Evolutionary conservation across 64 coral and sea anemone genomes (phyloP).

Genomic region (Montipora efflorescens): DNA sequence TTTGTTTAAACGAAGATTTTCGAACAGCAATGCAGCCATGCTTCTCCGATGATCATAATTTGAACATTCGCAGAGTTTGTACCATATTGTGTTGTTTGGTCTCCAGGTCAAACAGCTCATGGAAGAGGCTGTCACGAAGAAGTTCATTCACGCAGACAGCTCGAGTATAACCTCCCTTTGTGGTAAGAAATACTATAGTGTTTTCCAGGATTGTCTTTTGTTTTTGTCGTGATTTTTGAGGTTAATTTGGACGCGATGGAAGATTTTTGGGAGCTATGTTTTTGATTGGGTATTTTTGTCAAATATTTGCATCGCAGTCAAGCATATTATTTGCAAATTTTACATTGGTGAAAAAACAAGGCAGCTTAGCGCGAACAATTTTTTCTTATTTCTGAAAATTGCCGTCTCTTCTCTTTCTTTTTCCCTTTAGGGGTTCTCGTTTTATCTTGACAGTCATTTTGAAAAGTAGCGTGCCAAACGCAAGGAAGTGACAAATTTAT

Average conservation of each 20-base stretch:
- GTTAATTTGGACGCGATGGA: not conserved
- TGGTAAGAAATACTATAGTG: slow-evolving; percentile 69
- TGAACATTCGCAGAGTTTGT: not conserved
- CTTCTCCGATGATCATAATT: not conserved
- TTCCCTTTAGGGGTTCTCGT: not conserved
- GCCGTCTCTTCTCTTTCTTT: too few relatives aligned
- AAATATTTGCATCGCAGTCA: slow-evolving; percentile 23
- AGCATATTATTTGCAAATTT: not conserved
- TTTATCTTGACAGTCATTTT: not conserved
- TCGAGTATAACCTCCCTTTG: slow-evolving; percentile 97
- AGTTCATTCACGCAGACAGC: slow-evolving; percentile 99
- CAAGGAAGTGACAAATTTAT: not conserved
- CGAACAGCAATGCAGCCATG: not conserved
- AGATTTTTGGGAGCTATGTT: not conserved
- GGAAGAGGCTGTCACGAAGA: slow-evolving; percentile 97
- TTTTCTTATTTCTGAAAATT: not conserved
- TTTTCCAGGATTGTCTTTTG: not conserved
- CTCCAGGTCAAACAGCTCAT: slow-evolving; percentile 97
- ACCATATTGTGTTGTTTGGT: slow-evolving; percentile 26
- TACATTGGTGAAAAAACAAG: slow-evolving; percentile 2
- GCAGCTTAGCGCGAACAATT: not conserved
- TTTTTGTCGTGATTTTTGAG: not conserved
- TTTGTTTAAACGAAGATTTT: not conserved
- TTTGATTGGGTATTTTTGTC: slow-evolving; percentile 31
- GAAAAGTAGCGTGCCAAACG: too few relatives aligned